Base-by-base conservation (phyloP, 2,888 invertebrate species). In the Metalampra italica region DNA sequence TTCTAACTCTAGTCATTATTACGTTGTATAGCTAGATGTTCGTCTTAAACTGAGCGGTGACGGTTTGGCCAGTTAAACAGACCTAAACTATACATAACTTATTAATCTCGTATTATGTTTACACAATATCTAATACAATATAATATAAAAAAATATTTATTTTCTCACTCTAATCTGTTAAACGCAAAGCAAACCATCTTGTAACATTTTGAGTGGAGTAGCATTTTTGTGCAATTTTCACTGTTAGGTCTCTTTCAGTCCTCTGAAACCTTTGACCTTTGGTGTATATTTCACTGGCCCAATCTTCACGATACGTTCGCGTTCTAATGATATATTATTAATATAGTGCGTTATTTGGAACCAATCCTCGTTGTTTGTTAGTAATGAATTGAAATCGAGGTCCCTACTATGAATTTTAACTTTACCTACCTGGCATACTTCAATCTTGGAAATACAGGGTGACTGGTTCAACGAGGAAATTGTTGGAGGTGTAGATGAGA, bases 1-100 rank as follows among this genome's bases (percentile, higher is more conserved):
- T 75, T 71, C 68, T 79, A 75, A 74, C 71, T 82, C 82, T 82
- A 82, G 82, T 82, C 82, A 82, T 72, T 79, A 75, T 78, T 63
- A 57, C 71, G 75, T 74, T 67, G 64, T 49, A 53, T 54, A 52
- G 53, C 55, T 57, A 70, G 66, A 63, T 75, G 68, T 77, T 72
- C 56, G 65, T 74, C 52, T 61, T 64, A 60, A 61, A 46, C 52
- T 62, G 47, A 56, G 54, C 55, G 57, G 46, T 60, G 61, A 50
- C 52, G 56, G 55, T 56, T 53, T 51, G 41, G 61, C 55, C 64
- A 62, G 64, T 65, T 54, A 14, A 34, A 15, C 39, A n/a, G 12
- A 39, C 14, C 36, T 36, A n/a, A 5, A 32, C 32, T 22, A 22
- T 5, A 22, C 5, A n/a, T n/a, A n/a, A n/a, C n/a, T n/a, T n/a